Evolutionary conservation across 2,113 vertebrate species (phyloP).

Genomic region (Melierax canorus): DNA sequence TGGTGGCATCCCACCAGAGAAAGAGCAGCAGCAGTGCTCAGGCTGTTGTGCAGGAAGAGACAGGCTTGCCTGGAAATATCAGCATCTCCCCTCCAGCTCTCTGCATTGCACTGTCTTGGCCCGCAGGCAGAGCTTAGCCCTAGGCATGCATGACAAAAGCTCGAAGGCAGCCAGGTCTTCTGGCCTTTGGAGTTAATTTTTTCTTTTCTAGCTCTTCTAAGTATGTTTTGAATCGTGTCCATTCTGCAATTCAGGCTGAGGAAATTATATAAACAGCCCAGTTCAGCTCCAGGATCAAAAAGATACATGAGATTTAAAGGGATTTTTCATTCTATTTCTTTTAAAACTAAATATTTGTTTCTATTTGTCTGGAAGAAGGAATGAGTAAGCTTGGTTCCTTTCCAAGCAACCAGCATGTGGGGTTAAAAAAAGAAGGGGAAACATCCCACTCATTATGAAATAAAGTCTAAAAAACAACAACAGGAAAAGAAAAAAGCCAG

Average conservation of each 20-base stretch:
- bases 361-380: slow-evolving; percentile 18
- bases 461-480: slow-evolving; percentile 1
- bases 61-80: background rate
- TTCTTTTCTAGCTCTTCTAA: background rate
- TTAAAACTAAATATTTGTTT: slow-evolving; percentile 28
- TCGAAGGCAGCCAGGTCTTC: background rate
- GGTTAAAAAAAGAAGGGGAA: slow-evolving; percentile 10
- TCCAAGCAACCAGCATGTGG: background rate
- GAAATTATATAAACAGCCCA: slow-evolving; percentile 27
- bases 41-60: background rate
- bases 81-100: background rate
- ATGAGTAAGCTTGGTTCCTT: background rate
- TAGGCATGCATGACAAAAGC: background rate
- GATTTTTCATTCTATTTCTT: background rate
- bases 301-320: background rate
- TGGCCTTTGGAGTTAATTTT: background rate
- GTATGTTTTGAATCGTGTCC: background rate
- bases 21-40: background rate
- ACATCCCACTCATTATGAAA: background rate
- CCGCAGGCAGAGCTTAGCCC: background rate
- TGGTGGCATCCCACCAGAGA: background rate
- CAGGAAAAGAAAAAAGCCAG: slow-evolving; percentile 33
- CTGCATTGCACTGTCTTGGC: rapidly evolving
- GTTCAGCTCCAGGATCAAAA: slow-evolving; percentile 1
- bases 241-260: background rate